Evolutionary conservation across 2,797 vertebrate species (phyloP).

Genomic region (Alectoris magna): DNA sequence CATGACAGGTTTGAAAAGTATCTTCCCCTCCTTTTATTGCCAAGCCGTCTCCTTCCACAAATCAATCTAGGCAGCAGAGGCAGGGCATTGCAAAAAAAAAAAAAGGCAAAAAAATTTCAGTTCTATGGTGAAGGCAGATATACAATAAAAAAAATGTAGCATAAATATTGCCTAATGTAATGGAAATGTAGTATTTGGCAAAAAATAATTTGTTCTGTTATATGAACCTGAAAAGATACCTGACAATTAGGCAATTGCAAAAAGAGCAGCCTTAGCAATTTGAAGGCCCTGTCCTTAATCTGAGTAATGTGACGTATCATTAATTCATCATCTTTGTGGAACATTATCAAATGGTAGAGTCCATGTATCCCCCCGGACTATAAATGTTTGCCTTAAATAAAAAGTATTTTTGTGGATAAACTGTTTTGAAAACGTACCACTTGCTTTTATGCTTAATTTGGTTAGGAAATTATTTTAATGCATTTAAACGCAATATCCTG

Average conservation of each 20-base stretch:
- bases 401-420: neutral
- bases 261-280: neutral
- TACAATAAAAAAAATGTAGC: neutral
- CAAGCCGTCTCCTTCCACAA: neutral
- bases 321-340: neutral
- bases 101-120: neutral
- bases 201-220: neutral
- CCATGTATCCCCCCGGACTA: neutral
- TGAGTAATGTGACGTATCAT: neutral
- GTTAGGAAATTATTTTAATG: neutral
- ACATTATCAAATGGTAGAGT: neutral
- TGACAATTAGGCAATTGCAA: neutral
- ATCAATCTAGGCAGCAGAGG: neutral
- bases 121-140: neutral
- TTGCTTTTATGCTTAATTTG: neutral
- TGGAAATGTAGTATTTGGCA: neutral
- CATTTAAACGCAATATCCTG: neutral
- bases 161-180: neutral
- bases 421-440: neutral
- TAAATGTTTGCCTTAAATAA: neutral
- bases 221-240: neutral
- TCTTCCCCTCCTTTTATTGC: slow-evolving; percentile 11
- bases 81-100: neutral
- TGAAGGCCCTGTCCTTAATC: neutral
- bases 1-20: slow-evolving; percentile 31